Percentiles rank a stretch among this genome's conserved stretches.
Conservation (phyloP, 2,797 vertebrate species). For the Alfaro cultratus region DNA sequence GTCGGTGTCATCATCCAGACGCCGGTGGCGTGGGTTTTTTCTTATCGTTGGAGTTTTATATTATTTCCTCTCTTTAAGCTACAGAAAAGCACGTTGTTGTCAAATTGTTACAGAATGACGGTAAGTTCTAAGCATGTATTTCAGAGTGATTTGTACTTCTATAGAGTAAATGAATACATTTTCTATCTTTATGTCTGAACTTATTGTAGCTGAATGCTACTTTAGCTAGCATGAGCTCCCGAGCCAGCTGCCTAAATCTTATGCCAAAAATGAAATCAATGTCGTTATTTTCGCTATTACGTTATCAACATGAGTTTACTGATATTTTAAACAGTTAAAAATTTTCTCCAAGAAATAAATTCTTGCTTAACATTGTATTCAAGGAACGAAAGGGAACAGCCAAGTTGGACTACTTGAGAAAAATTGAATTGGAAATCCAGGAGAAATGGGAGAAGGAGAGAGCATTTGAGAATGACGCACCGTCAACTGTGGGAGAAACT, state of each 20-base stretch:
- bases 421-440: constrained; percentile 92
- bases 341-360: fast-evolving
- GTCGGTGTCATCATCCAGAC: constrained; percentile 69
- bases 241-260: constrained; percentile 21
- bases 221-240: constrained; percentile 56
- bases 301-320: neutral
- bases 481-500: constrained; percentile 63
- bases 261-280: neutral
- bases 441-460: constrained; percentile 90
- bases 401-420: constrained; percentile 94
- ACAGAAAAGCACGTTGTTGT: neutral
- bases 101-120: constrained; percentile 63
- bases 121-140: constrained; percentile 45
- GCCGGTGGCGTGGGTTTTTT: constrained; percentile 71
- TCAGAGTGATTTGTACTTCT: neutral
- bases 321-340: neutral
- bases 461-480: constrained; percentile 86
- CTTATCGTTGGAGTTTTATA: constrained; percentile 34
- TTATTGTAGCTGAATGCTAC: constrained; percentile 55
- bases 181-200: constrained; percentile 20
- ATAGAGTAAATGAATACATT: neutral
- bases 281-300: neutral
- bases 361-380: constrained; percentile 1
- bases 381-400: constrained; percentile 97
- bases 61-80: constrained; percentile 12